Evolutionary conservation across 2,113 vertebrate genomes (phyloP).

Genomic region (Sclerurus mexicanus): DNA sequence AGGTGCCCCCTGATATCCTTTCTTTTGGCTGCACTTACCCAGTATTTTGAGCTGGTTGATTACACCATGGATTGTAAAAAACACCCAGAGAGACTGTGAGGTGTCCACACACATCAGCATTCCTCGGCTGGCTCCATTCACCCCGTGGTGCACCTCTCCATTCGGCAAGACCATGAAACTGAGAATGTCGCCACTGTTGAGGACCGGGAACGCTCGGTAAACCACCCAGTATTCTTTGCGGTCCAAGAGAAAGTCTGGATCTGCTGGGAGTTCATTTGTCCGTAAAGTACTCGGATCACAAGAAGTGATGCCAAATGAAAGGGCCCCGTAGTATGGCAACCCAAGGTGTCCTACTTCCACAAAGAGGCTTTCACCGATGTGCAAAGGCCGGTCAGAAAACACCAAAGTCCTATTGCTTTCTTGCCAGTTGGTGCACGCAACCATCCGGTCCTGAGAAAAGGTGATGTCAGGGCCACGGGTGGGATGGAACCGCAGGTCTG

Average conservation of each 20-base stretch:
- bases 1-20: fast-evolving
- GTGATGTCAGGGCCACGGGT: conserved; percentile 88
- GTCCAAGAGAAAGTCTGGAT: conserved; percentile 92
- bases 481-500: conserved; percentile 91
- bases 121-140: conserved; percentile 88
- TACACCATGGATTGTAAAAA: conserved; percentile 92
- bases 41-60: conserved; percentile 91
- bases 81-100: conserved; percentile 93
- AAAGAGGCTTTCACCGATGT: conserved; percentile 88
- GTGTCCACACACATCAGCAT: conserved; percentile 94
- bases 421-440: conserved; percentile 89
- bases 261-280: conserved; percentile 88
- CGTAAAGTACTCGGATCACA: conserved; percentile 92
- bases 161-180: conserved; percentile 89
- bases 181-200: conserved; percentile 87
- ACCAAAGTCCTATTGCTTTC: conserved; percentile 93
- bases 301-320: conserved; percentile 94
- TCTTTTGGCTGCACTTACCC: conserved; percentile 68
- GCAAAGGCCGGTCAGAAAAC: conserved; percentile 92
- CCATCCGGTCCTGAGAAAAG: conserved; percentile 89
- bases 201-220: conserved; percentile 86
- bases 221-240: conserved; percentile 99
- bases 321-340: conserved; percentile 87
- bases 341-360: conserved; percentile 91
- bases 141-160: conserved; percentile 90